Percentiles rank a stretch among this genome's conserved stretches.
These are phyloP conservation scores for Pangasianodon gigas DNA, from an alignment of 2,113 vertebrate species.

Conservation along the genomic window DNA sequence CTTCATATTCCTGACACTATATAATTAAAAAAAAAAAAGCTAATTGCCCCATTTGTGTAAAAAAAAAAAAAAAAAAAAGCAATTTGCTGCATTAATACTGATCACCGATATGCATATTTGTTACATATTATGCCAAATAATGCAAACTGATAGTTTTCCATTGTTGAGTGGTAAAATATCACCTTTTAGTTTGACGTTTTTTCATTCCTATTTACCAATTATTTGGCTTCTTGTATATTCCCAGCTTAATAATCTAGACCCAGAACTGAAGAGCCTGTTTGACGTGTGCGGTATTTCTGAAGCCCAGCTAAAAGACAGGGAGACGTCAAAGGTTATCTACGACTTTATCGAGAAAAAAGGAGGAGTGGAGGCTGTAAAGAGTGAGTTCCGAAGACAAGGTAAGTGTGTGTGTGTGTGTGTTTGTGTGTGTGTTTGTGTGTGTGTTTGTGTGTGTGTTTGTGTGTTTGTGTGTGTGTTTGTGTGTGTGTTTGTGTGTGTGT, in stretches of 20 bases:
- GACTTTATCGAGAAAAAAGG: slow-evolving; percentile 98
- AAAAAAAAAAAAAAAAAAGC: not conserved
- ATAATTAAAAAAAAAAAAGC: not conserved
- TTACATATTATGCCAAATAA: not conserved
- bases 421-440: not conserved
- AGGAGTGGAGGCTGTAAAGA: slow-evolving; percentile 96
- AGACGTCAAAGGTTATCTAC: slow-evolving; percentile 98
- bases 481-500: not conserved
- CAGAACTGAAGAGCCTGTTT: slow-evolving; percentile 95
- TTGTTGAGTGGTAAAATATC: not conserved
- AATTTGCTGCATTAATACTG: not conserved
- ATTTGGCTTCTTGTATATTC: not conserved
- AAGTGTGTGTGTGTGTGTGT: not conserved
- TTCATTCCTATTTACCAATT: not conserved
- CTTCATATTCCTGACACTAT: not conserved
- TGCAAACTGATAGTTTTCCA: not conserved
- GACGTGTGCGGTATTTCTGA: slow-evolving; percentile 97
- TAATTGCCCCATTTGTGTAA: not conserved
- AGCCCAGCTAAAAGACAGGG: slow-evolving; percentile 94
- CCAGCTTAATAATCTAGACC: slow-evolving; percentile 96
- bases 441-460: too few species aligned
- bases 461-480: not conserved
- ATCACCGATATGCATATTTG: not conserved
- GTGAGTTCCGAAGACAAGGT: slow-evolving; percentile 95
- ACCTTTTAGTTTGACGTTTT: not conserved